These are phyloP conservation scores for Apocheima hispidaria DNA, from an alignment of 2,888 invertebrate species.

Conservation along the genomic window DNA sequence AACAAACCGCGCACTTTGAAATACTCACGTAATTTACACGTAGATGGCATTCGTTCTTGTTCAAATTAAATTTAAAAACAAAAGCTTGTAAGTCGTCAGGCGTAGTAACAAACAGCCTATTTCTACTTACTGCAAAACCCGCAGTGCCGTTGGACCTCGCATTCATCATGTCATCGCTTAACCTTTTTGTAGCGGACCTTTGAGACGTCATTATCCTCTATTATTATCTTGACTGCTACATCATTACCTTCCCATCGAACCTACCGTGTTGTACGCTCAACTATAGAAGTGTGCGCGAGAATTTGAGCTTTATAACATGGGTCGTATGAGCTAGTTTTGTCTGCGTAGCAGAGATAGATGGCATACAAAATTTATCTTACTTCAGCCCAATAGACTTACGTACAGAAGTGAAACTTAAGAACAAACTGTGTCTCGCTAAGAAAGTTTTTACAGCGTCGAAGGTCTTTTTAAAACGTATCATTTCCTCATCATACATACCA, in stretches of 20 bases:
- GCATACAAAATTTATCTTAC: constrained; percentile 29
- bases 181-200: constrained; percentile 48
- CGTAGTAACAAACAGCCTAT: neutral
- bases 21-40: neutral
- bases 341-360: constrained; percentile 6
- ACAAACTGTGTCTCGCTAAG: neutral
- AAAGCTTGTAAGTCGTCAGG: neutral
- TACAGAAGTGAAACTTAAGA: neutral
- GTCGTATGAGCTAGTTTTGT: constrained; percentile 4
- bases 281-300: neutral
- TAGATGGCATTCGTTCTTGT: neutral
- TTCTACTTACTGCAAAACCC: constrained; percentile 20
- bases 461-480: too few species aligned
- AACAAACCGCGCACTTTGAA: neutral
- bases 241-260: constrained; percentile 46
- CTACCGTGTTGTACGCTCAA: constrained; percentile 32
- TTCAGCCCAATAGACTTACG: constrained; percentile 2
- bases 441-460: neutral
- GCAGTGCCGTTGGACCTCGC: constrained; percentile 20
- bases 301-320: constrained; percentile 10
- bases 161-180: constrained; percentile 51
- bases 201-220: constrained; percentile 48
- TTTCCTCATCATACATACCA: too few species aligned
- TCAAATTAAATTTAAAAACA: constrained; percentile 17
- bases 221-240: constrained; percentile 46